Evolutionary conservation across 2,888 invertebrate genomes (phyloP), one percentile per base, ranked within the genome.

Genomic region (Salticus scenicus): DNA sequence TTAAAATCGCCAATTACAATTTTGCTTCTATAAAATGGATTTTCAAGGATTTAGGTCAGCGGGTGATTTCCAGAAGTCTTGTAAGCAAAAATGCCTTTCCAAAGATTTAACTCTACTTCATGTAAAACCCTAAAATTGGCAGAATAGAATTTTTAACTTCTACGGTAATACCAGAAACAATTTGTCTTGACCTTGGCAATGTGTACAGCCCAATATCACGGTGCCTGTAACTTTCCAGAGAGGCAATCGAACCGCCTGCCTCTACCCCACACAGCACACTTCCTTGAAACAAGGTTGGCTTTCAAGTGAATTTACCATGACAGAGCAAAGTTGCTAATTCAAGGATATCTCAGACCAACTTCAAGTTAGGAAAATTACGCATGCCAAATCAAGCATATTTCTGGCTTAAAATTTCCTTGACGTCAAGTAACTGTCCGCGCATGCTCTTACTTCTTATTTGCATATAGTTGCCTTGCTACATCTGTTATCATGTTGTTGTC

Each of bases 1-100:
- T 57, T 51, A 37, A 77, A 69, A 27, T 77, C 51, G 8, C 51
- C 37, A 69, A 77, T 37, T 5, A 77, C 30, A 42, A 66, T 69
- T 33, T 24, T 51, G n/a, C 27, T 69, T 77, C 27, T 31, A 67
- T 67, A 30, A 12, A 47, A 20, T 20, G 31, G 30, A 30, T 24
- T 30, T 47, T 76, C 67, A n/a, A 47, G 47, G 20, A 47, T 67
- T 31, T 41, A 17, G 24, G 47, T 47, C 0, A 24, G 5, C 12
- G 31, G 31, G 7, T 17, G 4, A 17, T 42, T 76, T 0, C 75
- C 24, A 28, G 47, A 24, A 47, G 42, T n/a, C 14, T 42, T 75
- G 66, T 66, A 75, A 30, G 31, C 41, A 64, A 74, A 64, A 27
- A 41, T 28, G 41, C n/a, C 41, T 28, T 30, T 66, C 66, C 24